A percentile compares a stretch with the other conserved stretches of the same genome.
Conservation (phyloP, 2,797 vertebrate species). For the Hippocampus kuda region DNA sequence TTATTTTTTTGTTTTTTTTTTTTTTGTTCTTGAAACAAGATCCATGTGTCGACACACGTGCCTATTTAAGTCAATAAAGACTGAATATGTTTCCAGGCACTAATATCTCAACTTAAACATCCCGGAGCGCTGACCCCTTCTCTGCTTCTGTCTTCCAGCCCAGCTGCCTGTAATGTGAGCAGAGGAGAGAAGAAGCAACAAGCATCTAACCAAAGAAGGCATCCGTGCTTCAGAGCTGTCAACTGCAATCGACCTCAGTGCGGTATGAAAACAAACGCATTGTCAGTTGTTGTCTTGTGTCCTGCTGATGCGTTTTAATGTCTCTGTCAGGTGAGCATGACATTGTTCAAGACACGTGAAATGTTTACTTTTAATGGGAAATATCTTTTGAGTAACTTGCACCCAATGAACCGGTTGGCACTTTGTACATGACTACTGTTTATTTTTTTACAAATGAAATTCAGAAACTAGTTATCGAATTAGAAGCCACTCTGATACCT, state of each 20-base stretch:
- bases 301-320: background rate
- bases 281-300: constrained; percentile 1
- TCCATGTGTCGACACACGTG: too few species aligned
- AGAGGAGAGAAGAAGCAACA: constrained; percentile 1
- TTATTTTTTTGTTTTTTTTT: too few species aligned
- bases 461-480: too few species aligned
- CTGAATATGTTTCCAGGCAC: background rate
- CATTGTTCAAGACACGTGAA: constrained; percentile 1
- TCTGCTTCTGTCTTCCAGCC: background rate
- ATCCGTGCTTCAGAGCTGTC: constrained; percentile 6
- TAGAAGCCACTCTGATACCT: too few species aligned
- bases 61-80: too few species aligned
- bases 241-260: background rate
- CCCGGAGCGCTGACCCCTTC: too few species aligned
- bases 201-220: constrained; percentile 1
- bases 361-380: background rate
- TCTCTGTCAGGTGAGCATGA: constrained; percentile 4
- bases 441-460: background rate
- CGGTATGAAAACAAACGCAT: constrained; percentile 1
- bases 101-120: background rate
- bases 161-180: background rate
- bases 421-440: background rate
- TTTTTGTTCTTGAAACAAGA: too few species aligned
- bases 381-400: too few species aligned
- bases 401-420: background rate